Percentiles rank a stretch among this genome's conserved stretches.
Conservation (phyloP, 2,888 invertebrate species). For the Trimorus sp. region DNA sequence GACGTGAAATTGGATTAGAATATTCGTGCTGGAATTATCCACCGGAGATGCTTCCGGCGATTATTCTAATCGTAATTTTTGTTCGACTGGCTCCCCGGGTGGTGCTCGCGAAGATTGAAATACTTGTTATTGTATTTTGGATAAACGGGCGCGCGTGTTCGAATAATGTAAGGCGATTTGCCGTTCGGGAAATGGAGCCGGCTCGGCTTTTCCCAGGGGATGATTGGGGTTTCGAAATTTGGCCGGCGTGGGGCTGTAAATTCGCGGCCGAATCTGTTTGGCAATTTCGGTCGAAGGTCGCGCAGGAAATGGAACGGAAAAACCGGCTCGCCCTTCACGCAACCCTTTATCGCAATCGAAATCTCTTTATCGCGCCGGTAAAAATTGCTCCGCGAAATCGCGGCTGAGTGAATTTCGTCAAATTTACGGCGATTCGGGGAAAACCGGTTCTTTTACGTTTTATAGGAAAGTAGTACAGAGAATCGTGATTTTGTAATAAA, state of each 20-base stretch:
- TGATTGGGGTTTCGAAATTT: conserved; percentile 41
- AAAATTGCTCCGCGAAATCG: too few species aligned
- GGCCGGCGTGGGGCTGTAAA: conserved; percentile 18
- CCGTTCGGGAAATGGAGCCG: conserved; percentile 47
- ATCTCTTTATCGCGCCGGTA: too few species aligned
- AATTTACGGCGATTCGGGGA: too few species aligned
- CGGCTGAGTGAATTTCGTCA: too few species aligned
- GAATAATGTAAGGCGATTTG: conserved; percentile 52
- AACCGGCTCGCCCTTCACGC: neutral
- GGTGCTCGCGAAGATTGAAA: conserved; percentile 51
- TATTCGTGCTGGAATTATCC: conserved; percentile 56
- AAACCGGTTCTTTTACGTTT: too few species aligned
- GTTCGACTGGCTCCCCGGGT: conserved; percentile 47
- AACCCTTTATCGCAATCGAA: too few species aligned
- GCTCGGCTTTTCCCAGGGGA: conserved; percentile 36
- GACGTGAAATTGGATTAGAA: conserved; percentile 56
- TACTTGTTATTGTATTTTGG: conserved; percentile 58
- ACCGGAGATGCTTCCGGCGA: conserved; percentile 51
- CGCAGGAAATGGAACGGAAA: neutral
- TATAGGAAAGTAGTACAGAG: too few species aligned
- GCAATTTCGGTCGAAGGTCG: neutral
- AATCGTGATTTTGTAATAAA: too few species aligned
- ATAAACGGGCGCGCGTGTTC: conserved; percentile 44
- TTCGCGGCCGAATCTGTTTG: conserved; percentile 20
- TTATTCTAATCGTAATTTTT: conserved; percentile 63